These are phyloP conservation scores for Copidosoma aretas DNA, from an alignment of 2,888 invertebrate genomes.

Conservation along the genomic window DNA sequence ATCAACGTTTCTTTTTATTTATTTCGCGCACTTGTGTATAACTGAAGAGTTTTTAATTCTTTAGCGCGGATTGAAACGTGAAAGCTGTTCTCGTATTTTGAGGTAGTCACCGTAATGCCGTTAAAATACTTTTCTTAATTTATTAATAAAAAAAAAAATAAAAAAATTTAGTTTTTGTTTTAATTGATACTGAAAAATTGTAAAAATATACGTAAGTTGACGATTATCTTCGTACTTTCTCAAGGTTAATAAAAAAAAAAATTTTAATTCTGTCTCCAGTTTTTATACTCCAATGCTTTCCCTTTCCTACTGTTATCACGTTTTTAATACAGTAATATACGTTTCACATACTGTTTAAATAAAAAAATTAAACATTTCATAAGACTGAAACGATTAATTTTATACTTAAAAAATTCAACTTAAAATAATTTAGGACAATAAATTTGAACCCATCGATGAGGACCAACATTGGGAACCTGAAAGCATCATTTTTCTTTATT, in stretches of 20 bases:
- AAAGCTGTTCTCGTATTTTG: neutral
- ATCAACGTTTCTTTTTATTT: neutral
- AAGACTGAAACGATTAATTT: too few relatives aligned
- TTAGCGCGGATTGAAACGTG: neutral
- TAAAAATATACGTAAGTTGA: neutral
- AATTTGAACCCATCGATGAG: conserved; percentile 33
- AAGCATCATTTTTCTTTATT: conserved; percentile 36
- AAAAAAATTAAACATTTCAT: neutral
- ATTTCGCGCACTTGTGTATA: neutral
- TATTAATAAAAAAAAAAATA: conserved; percentile 28
- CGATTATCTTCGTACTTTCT: neutral
- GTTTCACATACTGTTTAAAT: neutral
- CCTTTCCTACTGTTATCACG: too few relatives aligned
- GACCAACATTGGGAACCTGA: conserved; percentile 32
- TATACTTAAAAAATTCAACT: too few relatives aligned
- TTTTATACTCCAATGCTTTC: too few relatives aligned
- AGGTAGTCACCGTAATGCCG: neutral
- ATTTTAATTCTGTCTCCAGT: too few relatives aligned
- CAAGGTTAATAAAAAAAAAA: conserved; percentile 2
- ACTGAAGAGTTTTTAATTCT: neutral
- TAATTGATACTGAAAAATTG: conserved; percentile 1
- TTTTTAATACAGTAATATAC: too few relatives aligned
- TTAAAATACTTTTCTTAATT: neutral
- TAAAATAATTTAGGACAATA: conserved; percentile 2
- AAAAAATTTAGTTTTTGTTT: neutral